These are phyloP conservation scores for Crotalus tigris DNA, from an alignment of 2,113 vertebrate species.

Conservation along the genomic window DNA sequence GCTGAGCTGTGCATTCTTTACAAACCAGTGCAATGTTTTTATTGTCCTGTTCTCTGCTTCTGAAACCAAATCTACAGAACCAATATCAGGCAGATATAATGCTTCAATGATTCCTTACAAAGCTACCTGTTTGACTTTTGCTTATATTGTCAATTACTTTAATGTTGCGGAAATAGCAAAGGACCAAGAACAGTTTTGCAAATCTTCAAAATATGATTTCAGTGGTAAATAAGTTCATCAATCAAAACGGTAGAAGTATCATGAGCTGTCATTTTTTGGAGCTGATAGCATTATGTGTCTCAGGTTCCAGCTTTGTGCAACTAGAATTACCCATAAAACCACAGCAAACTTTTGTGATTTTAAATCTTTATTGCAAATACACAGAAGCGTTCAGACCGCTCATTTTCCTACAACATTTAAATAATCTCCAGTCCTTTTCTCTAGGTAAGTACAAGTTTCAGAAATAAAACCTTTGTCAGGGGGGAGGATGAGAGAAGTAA, in stretches of 20 bases:
- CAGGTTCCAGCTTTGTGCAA: neutral
- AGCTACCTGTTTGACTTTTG: neutral
- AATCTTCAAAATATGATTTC: neutral
- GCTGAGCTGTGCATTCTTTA: neutral
- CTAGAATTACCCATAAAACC: neutral
- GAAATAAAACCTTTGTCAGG: conserved; percentile 14
- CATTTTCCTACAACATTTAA: neutral
- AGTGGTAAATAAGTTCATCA: neutral
- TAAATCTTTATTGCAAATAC: neutral
- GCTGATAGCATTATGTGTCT: neutral
- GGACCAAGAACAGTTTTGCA: neutral
- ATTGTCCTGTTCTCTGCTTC: neutral
- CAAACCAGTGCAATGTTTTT: neutral
- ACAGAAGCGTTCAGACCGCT: neutral
- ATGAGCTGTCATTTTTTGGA: neutral
- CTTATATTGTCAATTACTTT: neutral
- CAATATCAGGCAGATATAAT: neutral
- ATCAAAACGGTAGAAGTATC: neutral
- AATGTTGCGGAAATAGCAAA: neutral
- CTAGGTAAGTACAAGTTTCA: conserved; percentile 23
- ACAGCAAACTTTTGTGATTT: neutral
- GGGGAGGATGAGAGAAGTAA: neutral
- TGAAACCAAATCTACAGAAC: neutral
- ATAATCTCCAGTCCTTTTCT: neutral
- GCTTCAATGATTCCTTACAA: neutral